Conservation (phyloP, 2,113 vertebrate species). For the Puffinus mauretanicus region DNA sequence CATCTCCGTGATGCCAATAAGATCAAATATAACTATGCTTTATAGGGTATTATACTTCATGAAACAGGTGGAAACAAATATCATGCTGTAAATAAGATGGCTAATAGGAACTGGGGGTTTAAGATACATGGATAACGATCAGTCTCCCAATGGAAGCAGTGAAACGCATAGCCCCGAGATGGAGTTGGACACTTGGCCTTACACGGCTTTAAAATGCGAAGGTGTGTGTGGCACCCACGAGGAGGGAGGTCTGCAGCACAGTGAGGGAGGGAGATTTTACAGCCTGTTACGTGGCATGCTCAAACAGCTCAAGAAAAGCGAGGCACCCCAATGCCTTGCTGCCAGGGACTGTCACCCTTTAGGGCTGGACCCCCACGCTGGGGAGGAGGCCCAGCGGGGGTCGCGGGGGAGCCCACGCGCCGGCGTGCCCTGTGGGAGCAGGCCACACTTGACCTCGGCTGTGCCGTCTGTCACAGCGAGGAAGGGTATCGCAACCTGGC, state of each 20-base stretch:
- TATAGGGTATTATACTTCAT: not conserved
- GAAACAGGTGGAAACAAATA: not conserved
- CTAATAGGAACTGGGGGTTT: not conserved
- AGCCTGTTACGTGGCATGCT: rapidly evolving
- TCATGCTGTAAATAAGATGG: not conserved
- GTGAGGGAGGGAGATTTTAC: rapidly evolving
- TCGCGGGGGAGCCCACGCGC: rapidly evolving
- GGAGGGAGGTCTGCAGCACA: not conserved
- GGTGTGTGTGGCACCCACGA: rapidly evolving
- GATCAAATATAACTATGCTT: rapidly evolving
- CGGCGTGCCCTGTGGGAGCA: not conserved
- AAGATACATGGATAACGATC: rapidly evolving
- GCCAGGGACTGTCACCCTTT: not conserved
- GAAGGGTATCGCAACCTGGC: rapidly evolving
- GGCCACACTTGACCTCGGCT: rapidly evolving
- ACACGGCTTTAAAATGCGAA: rapidly evolving
- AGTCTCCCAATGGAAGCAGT: not conserved
- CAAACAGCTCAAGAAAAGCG: rapidly evolving
- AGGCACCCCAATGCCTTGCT: too few species aligned
- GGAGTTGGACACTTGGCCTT: rapidly evolving
- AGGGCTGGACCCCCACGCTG: rapidly evolving
- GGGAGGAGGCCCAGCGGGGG: rapidly evolving
- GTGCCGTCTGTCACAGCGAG: rapidly evolving
- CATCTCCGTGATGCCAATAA: not conserved
- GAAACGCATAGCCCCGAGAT: rapidly evolving